Percentiles rank a stretch among this genome's conserved stretches.
Conservation (phyloP, 2,888 invertebrate species). For the Nowickia ferox region DNA sequence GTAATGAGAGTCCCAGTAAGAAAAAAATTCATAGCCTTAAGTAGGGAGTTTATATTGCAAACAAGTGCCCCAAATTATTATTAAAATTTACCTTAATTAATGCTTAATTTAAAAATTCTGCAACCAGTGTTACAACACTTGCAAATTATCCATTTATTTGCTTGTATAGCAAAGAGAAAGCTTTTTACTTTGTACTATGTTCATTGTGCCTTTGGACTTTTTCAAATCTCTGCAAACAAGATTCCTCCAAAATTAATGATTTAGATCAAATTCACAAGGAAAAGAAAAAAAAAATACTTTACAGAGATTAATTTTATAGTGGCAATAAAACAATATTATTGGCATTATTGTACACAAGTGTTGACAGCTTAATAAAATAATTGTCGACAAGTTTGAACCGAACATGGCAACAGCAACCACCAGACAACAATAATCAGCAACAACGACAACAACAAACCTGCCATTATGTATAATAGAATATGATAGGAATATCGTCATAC, state of each 20-base stretch:
- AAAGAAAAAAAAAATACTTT: not conserved
- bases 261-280: not conserved
- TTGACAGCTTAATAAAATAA: slow-evolving; percentile 83
- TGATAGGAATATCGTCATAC: not conserved
- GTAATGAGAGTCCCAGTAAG: too few relatives aligned
- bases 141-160: too few relatives aligned
- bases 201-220: too few relatives aligned
- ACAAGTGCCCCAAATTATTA: too few relatives aligned
- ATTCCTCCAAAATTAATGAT: not conserved
- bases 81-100: too few relatives aligned
- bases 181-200: too few relatives aligned
- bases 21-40: too few relatives aligned
- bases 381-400: slow-evolving; percentile 75
- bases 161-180: too few relatives aligned
- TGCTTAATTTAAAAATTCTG: too few relatives aligned
- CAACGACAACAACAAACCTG: slow-evolving; percentile 22
- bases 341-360: slow-evolving; percentile 81
- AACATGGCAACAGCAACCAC: slow-evolving; percentile 50
- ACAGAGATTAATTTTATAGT: slow-evolving; percentile 74
- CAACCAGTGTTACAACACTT: too few relatives aligned
- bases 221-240: not conserved
- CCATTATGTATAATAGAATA: slow-evolving; percentile 17
- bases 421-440: slow-evolving; percentile 41
- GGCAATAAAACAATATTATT: slow-evolving; percentile 81
- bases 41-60: too few relatives aligned